Conservation (phyloP, 2,888 invertebrate genomes). For the Erpobdella octoculata region DNA sequence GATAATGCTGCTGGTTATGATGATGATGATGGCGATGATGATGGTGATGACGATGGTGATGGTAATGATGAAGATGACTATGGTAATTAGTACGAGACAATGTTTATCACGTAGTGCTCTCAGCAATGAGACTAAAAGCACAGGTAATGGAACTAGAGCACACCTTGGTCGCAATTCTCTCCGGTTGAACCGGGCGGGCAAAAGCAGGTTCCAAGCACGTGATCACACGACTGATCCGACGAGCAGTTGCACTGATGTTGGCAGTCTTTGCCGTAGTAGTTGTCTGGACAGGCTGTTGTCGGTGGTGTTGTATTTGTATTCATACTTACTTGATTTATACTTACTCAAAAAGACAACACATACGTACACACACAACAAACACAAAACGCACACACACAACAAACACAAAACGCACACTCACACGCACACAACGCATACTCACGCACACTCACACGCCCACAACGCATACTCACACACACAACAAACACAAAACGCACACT, state of each 20-base stretch:
- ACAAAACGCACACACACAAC: too few species aligned
- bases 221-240: conserved; percentile 44
- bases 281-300: conserved; percentile 42
- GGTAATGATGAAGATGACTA: neutral
- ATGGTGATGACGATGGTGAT: neutral
- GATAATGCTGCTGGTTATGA: neutral
- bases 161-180: conserved; percentile 46
- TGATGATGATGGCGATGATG: neutral
- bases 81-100: too few species aligned
- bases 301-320: too few species aligned
- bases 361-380: too few species aligned
- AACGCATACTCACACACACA: too few species aligned
- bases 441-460: too few species aligned
- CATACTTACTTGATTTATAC: too few species aligned
- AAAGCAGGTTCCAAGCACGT: conserved; percentile 47
- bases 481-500: too few species aligned
- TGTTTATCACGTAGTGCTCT: too few species aligned
- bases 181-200: conserved; percentile 49
- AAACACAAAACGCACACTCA: too few species aligned
- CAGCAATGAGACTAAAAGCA: neutral
- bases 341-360: too few species aligned
- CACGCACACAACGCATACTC: too few species aligned
- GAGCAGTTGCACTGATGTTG: conserved; percentile 43
- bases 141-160: conserved; percentile 25
- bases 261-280: conserved; percentile 46